Percentiles rank a stretch among this genome's conserved stretches.
phyloP scores from a whole-genome alignment of 2,888 invertebrate genomes.

The Mechanitis messenoides region DNA sequence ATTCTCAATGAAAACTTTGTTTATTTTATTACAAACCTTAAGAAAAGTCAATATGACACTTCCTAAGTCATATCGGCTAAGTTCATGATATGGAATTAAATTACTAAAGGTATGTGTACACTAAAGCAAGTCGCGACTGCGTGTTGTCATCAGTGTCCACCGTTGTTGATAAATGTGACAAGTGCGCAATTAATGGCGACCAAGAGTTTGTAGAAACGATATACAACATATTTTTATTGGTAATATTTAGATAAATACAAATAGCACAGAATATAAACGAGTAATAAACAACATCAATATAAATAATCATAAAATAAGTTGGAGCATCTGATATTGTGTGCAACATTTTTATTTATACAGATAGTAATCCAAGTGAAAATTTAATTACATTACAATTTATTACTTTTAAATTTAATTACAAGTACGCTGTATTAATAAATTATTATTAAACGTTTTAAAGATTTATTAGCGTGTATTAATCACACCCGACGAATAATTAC shows the following conservation, averaged over 20 bases:
- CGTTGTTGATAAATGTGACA: constrained; percentile 44
- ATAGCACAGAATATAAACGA: no score
- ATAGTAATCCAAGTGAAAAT: neutral
- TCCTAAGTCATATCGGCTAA: constrained; percentile 37
- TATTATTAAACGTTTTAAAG: no score
- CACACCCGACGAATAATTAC: constrained; percentile 13
- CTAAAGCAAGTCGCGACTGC: constrained; percentile 38
- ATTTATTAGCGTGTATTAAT: neutral
- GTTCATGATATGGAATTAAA: constrained; percentile 44
- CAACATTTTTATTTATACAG: no score
- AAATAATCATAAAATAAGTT: no score
- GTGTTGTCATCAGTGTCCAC: constrained; percentile 37
- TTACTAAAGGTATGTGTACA: constrained; percentile 42
- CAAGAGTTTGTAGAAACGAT: constrained; percentile 8
- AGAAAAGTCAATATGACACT: constrained; percentile 4
- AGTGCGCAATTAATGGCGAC: constrained; percentile 42
- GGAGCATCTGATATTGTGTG: no score
- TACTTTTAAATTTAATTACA: constrained; percentile 7
- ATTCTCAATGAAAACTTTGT: neutral
- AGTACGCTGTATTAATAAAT: no score
- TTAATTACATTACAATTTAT: neutral
- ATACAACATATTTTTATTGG: constrained; percentile 4
- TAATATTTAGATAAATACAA: no score
- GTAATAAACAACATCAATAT: no score
- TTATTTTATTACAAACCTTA: neutral